These are phyloP conservation scores for Dimorphilus gyrociliatus DNA, from an alignment of 2,888 invertebrate genomes.

Conservation along the genomic window DNA sequence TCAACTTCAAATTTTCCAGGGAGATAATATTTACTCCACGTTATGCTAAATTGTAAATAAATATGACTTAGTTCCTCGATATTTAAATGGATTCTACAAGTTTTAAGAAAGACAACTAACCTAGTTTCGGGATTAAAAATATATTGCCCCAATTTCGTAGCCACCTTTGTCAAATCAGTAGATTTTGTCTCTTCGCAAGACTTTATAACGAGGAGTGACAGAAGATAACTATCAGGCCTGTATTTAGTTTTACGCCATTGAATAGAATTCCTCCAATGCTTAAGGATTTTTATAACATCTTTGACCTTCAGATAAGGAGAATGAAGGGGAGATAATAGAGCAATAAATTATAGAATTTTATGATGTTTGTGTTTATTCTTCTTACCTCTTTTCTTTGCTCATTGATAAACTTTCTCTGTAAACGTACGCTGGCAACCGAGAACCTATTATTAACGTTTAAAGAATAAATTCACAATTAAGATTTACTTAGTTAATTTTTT, in stretches of 20 bases:
- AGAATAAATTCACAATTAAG: too few species aligned
- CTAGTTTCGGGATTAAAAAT: too few species aligned
- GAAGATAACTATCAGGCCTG: slow-evolving; percentile 12
- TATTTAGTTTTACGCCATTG: slow-evolving; percentile 10
- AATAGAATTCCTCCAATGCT: slow-evolving; percentile 14
- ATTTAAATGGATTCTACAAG: too few species aligned
- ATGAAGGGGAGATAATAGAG: too few species aligned
- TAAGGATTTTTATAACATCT: slow-evolving; percentile 14
- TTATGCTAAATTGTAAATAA: slow-evolving; percentile 6
- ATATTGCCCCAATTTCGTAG: too few species aligned
- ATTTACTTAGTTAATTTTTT: too few species aligned
- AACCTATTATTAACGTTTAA: too few species aligned
- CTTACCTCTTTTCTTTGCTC: slow-evolving; percentile 11
- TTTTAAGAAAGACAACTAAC: too few species aligned
- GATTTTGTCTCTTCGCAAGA: slow-evolving; percentile 10
- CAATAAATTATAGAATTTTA: too few species aligned
- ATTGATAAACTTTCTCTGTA: slow-evolving; percentile 10
- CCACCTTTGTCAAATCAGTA: too few species aligned
- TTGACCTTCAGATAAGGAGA: slow-evolving; percentile 10
- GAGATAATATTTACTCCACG: slow-evolving; percentile 11
- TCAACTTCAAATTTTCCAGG: slow-evolving; percentile 10
- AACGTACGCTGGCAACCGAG: slow-evolving; percentile 7
- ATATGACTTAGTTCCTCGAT: not conserved
- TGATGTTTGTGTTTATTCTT: too few species aligned
- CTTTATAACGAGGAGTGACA: slow-evolving; percentile 13